Percentiles rank a stretch among this genome's conserved stretches.
Evolutionary conservation across 2,888 invertebrate species (phyloP).

Genomic region (Silvanus unidentatus): DNA sequence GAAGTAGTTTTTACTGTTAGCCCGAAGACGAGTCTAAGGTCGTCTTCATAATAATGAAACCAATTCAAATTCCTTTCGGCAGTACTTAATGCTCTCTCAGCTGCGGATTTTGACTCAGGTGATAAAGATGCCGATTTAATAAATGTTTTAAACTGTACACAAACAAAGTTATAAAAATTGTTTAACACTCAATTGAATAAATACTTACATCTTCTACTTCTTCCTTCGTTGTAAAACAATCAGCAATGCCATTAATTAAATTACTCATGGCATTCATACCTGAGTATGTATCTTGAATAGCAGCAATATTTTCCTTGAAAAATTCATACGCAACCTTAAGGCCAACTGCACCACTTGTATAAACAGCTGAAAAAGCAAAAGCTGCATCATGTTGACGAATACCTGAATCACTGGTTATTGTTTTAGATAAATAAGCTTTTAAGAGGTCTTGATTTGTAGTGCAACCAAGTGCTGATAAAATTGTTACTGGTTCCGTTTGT

Average conservation of each 20-base stretch:
- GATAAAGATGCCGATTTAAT: neutral
- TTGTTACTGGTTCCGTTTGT: constrained; percentile 61
- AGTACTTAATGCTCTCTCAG: constrained; percentile 1
- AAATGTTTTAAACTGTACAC: neutral
- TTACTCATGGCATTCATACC: constrained; percentile 18
- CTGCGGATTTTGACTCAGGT: constrained; percentile 4
- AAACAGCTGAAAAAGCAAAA: constrained; percentile 47
- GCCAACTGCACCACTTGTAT: constrained; percentile 52
- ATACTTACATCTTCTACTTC: constrained; percentile 14
- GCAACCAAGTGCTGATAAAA: constrained; percentile 65
- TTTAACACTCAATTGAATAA: neutral
- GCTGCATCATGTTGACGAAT: constrained; percentile 48
- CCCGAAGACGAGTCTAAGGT: too few relatives aligned
- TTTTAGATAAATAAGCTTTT: constrained; percentile 42
- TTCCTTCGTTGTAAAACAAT: constrained; percentile 18
- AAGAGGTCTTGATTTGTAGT: constrained; percentile 53
- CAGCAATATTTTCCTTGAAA: constrained; percentile 41
- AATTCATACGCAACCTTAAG: constrained; percentile 50
- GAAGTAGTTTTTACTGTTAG: too few relatives aligned
- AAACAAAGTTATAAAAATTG: too few relatives aligned
- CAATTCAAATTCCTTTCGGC: neutral
- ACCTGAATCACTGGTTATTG: constrained; percentile 28
- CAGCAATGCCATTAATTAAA: constrained; percentile 20
- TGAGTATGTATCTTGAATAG: constrained; percentile 33
- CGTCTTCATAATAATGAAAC: neutral